phyloP scores from a whole-genome alignment of 2,888 invertebrate species.

The Lissonota sp. region DNA sequence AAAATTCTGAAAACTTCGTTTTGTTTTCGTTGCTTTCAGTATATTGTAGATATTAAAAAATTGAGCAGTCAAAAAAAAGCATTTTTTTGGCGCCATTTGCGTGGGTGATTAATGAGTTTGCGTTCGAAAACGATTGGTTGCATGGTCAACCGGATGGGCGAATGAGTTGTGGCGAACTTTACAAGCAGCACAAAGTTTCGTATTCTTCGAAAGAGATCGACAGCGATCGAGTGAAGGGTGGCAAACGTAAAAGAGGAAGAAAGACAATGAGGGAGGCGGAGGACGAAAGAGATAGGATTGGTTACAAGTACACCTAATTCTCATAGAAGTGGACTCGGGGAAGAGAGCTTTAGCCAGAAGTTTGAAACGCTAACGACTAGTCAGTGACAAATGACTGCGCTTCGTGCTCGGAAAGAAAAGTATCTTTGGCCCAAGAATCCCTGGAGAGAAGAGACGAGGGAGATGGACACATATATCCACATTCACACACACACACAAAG shows the following conservation, averaged over 20 bases:
- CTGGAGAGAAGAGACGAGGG: slow-evolving; percentile 46
- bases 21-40: too few relatives aligned
- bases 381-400: slow-evolving; percentile 64
- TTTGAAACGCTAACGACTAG: slow-evolving; percentile 65
- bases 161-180: slow-evolving; percentile 19
- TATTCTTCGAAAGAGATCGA: slow-evolving; percentile 36
- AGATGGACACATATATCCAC: slow-evolving; percentile 18
- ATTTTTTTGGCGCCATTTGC: background rate
- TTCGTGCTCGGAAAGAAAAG: slow-evolving; percentile 61
- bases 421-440: slow-evolving; percentile 39
- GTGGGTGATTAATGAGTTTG: slow-evolving; percentile 60
- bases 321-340: slow-evolving; percentile 44
- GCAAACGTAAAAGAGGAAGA: slow-evolving; percentile 23
- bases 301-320: slow-evolving; percentile 55
- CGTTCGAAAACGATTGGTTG: slow-evolving; percentile 57
- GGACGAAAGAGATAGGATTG: slow-evolving; percentile 16
- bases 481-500: background rate
- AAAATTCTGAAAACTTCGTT: too few relatives aligned
- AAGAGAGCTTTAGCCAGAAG: slow-evolving; percentile 56
- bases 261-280: background rate
- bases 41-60: too few relatives aligned
- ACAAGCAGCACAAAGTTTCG: slow-evolving; percentile 44
- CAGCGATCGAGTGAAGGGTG: slow-evolving; percentile 54
- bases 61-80: too few relatives aligned
- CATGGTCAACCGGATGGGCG: slow-evolving; percentile 9